These are phyloP conservation scores for Dorcus hopei DNA, from an alignment of 2,888 invertebrate genomes.

Conservation along the genomic window DNA sequence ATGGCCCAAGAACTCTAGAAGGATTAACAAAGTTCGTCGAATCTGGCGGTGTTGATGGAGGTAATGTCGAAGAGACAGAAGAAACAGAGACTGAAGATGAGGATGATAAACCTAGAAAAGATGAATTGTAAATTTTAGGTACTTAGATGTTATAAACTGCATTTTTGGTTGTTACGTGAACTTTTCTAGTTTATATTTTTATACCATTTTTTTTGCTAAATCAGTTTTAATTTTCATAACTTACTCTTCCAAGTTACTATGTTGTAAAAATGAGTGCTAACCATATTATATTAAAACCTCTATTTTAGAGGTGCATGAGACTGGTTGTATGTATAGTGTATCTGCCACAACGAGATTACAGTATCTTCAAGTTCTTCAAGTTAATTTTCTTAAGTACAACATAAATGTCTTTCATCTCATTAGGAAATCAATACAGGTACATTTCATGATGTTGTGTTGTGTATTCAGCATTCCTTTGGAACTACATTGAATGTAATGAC, in stretches of 20 bases:
- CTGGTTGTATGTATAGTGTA: slow-evolving; percentile 33
- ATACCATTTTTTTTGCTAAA: slow-evolving; percentile 20
- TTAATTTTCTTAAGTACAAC: too few relatives aligned
- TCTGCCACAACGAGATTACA: slow-evolving; percentile 11
- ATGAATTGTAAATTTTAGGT: slow-evolving; percentile 66
- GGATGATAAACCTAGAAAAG: slow-evolving; percentile 69
- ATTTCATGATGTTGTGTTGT: too few relatives aligned
- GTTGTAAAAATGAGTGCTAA: not conserved
- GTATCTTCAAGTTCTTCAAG: not conserved
- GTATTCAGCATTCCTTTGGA: not conserved
- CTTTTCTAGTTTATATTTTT: slow-evolving; percentile 18
- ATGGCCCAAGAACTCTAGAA: slow-evolving; percentile 91
- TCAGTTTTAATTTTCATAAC: slow-evolving; percentile 4
- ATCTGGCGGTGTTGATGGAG: slow-evolving; percentile 78
- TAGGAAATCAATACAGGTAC: too few relatives aligned
- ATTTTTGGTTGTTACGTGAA: slow-evolving; percentile 7
- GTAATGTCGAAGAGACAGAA: slow-evolving; percentile 61
- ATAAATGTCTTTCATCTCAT: too few relatives aligned
- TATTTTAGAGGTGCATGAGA: slow-evolving; percentile 35
- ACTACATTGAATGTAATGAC: not conserved
- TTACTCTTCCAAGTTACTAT: slow-evolving; percentile 11
- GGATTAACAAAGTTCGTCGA: slow-evolving; percentile 93
- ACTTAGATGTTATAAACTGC: slow-evolving; percentile 12
- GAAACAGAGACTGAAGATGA: slow-evolving; percentile 64
- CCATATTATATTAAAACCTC: slow-evolving; percentile 8